Conservation (phyloP, 2,113 vertebrate genomes). For the Antechinus stuartii region DNA sequence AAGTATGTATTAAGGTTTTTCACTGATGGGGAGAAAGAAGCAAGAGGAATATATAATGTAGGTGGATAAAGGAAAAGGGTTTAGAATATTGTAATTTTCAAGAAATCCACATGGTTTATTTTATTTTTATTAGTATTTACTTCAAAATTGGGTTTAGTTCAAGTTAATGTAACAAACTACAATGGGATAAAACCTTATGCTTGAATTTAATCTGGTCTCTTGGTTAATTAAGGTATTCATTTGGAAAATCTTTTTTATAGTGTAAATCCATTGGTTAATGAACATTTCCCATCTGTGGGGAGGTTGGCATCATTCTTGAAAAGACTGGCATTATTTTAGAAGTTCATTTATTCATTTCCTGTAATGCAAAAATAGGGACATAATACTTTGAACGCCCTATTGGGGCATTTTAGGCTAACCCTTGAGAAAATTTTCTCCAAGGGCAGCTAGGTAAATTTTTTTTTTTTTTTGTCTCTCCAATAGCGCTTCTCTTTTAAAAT, state of each 20-base stretch:
- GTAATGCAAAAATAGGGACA: background rate
- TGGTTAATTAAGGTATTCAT: constrained; percentile 2
- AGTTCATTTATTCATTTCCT: background rate
- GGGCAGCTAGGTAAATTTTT: background rate
- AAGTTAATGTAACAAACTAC: background rate
- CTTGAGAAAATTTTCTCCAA: background rate
- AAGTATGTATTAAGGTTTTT: background rate
- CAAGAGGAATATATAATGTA: background rate
- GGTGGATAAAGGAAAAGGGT: background rate
- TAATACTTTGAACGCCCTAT: background rate
- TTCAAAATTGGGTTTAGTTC: background rate
- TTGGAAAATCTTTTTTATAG: background rate
- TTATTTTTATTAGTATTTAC: background rate
- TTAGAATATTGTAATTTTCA: background rate
- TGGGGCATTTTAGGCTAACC: background rate
- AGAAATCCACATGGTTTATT: background rate
- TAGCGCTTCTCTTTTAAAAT: background rate
- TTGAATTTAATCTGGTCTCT: background rate
- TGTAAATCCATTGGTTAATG: background rate
- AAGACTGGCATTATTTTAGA: background rate
- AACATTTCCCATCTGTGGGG: background rate
- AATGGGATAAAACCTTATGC: background rate
- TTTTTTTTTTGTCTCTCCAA: background rate
- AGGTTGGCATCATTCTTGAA: background rate
- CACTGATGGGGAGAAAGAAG: background rate